Conservation (phyloP, 2,888 invertebrate genomes). For the Chrysopilus asiliformis region DNA sequence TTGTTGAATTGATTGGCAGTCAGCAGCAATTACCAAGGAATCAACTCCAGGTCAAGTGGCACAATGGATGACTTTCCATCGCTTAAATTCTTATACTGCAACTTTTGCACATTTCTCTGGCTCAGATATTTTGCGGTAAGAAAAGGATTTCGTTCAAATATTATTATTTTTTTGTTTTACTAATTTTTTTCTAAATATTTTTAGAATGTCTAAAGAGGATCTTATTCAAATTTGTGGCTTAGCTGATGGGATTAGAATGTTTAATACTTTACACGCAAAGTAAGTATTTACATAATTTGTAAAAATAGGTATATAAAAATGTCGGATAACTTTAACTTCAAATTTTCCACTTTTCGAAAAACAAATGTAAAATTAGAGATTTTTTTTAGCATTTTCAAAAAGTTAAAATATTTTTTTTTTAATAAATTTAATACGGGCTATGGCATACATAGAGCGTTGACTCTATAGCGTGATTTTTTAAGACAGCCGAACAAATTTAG, state of each 20-base stretch:
- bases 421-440: no score
- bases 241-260: conserved; percentile 86
- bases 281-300: no score
- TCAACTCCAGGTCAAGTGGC: conserved; percentile 59
- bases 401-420: no score
- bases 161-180: conserved; percentile 9
- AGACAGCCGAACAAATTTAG: no score
- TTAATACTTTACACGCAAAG: conserved; percentile 79
- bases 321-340: background rate
- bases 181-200: background rate
- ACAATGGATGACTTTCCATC: conserved; percentile 64
- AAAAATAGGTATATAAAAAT: no score
- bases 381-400: no score
- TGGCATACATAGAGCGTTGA: no score
- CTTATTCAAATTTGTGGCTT: conserved; percentile 88
- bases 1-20: conserved; percentile 31
- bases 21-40: conserved; percentile 46
- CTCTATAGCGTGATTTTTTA: no score
- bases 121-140: conserved; percentile 66
- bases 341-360: no score
- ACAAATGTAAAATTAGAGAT: no score
- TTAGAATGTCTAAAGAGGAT: conserved; percentile 72
- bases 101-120: conserved; percentile 80
- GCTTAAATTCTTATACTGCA: conserved; percentile 61
- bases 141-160: conserved; percentile 3